phyloP scores from a whole-genome alignment of 2,888 invertebrate genomes.

The Diarsia dahlii region DNA sequence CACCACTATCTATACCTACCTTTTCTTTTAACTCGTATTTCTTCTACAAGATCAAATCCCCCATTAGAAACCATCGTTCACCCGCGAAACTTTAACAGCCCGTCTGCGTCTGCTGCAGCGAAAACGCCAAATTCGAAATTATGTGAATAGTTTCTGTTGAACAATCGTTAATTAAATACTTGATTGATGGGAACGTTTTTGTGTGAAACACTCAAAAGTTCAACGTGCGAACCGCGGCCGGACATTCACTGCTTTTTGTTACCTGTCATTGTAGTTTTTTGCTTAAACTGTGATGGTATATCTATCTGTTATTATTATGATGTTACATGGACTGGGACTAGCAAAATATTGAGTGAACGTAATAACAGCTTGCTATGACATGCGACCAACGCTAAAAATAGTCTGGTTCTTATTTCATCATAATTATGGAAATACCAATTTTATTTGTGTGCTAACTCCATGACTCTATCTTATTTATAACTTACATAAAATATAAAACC shows the following conservation, averaged over 20 bases:
- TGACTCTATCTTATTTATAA: not conserved
- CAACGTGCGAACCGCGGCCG: slow-evolving; percentile 60
- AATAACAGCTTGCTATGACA: slow-evolving; percentile 6
- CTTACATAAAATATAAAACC: not conserved
- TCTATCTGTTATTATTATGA: slow-evolving; percentile 38
- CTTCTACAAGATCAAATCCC: not conserved
- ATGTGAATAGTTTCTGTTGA: slow-evolving; percentile 22
- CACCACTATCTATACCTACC: not conserved
- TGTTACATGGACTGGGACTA: slow-evolving; percentile 10
- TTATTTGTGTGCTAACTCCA: not conserved
- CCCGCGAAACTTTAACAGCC: not conserved
- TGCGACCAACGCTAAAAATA: not conserved
- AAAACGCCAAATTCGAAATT: slow-evolving; percentile 28
- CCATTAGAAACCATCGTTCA: slow-evolving; percentile 7
- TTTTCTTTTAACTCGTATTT: not conserved
- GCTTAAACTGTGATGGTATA: slow-evolving; percentile 10
- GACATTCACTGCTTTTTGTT: slow-evolving; percentile 55
- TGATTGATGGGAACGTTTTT: slow-evolving; percentile 52
- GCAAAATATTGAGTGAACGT: slow-evolving; percentile 11
- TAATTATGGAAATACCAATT: not conserved
- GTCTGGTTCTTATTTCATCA: not conserved
- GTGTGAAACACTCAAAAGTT: slow-evolving; percentile 47
- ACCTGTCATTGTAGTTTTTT: slow-evolving; percentile 48
- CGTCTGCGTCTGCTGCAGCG: not conserved
- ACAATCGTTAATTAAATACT: slow-evolving; percentile 45